Conservation (phyloP, 2,888 invertebrate species). For the Deilephila porcellus region DNA sequence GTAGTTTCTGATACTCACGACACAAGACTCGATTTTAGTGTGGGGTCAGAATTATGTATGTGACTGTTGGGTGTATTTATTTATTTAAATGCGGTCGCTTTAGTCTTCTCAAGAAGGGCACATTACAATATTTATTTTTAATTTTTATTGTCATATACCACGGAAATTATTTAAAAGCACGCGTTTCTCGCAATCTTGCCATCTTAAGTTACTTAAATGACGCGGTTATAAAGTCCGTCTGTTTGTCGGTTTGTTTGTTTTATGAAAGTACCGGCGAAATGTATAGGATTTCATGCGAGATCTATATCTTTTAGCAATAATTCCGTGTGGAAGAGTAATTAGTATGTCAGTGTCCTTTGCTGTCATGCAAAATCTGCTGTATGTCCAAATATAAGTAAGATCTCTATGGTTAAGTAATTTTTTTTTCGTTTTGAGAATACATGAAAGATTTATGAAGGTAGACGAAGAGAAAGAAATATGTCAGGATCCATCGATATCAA, state of each 20-base stretch:
- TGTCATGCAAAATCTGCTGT: background rate
- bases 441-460: too few species aligned
- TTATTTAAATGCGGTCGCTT: too few species aligned
- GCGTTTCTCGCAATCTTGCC: constrained; percentile 11
- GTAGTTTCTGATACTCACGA: too few species aligned
- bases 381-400: background rate
- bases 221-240: background rate
- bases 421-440: too few species aligned
- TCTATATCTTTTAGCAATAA: constrained; percentile 9
- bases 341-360: background rate
- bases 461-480: too few species aligned
- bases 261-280: constrained; percentile 23
- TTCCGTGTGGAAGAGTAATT: background rate
- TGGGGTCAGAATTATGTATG: too few species aligned
- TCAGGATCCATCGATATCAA: too few species aligned
- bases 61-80: too few species aligned
- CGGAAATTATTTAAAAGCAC: background rate
- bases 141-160: background rate
- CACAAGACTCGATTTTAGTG: too few species aligned
- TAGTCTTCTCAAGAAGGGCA: too few species aligned
- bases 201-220: constrained; percentile 8
- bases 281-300: constrained; percentile 18
- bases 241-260: constrained; percentile 21
- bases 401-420: too few species aligned
- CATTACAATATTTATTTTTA: too few species aligned